Base-by-base conservation (phyloP, 23 tunicate genomes). In the Diplosoma virens region DNA sequence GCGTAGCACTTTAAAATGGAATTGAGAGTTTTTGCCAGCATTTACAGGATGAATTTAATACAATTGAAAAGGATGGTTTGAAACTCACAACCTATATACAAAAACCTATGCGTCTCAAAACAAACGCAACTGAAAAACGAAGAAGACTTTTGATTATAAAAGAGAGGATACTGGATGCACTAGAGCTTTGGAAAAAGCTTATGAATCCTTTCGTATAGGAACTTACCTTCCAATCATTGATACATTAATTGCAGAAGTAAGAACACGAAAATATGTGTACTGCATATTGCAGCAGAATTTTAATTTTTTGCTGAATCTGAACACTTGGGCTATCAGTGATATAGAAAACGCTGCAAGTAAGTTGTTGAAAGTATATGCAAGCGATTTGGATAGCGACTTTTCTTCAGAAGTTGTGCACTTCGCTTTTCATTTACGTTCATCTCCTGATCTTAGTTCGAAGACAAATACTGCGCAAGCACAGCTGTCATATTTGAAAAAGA, bases 141-240 rank as follows among this genome's bases (percentile, higher is more conserved):
- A 61, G 35, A 61, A 61, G 69, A 61, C 34, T 26, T 61, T 61
- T 61, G 35, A 61, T 61, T 61, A 61, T 61, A 35, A 61, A 61
- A 35, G 69, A 26, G 35, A 61, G 34, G 69, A 61, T 35, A 29
- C 69, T 61, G 35, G 35, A 27, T 27, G 69, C 34, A 29, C 69
- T 61, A 29, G 69, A 29, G 7, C 35, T 27, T 61, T 61, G 35
- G 69, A 61, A 61, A 35, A 61, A 5, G 69, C 69, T 61, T n/a
- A 35, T 27, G 35, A 61, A 61, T 27, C 35, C 69, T 61, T 61
- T 61, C 69, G 69, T 26, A 61, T 61, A 5, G 69, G 35, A 61
- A 61, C 69, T 29, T 61, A 61, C 35, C 69, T 61, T 61, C 69
- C 69, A 61, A 61, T 61, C 35, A 61, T 61, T 61, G 69, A 61